Percentiles rank a stretch among this genome's conserved stretches.
Evolutionary conservation across 2,888 invertebrate genomes (phyloP).

Genomic region (Drosophila mimica): DNA sequence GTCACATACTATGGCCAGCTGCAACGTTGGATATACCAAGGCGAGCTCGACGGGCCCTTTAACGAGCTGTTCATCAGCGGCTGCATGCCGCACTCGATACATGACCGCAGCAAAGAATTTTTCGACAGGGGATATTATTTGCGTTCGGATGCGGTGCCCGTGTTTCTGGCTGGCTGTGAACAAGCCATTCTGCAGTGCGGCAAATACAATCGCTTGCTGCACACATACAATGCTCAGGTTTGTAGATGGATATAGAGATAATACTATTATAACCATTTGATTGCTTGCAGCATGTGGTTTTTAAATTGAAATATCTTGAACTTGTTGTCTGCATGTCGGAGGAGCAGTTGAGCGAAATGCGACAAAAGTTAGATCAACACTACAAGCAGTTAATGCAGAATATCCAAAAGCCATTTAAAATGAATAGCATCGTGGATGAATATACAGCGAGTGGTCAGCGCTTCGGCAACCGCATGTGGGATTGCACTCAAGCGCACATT

Average conservation of each 20-base stretch:
- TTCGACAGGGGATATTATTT: slow-evolving; percentile 84
- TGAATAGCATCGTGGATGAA: slow-evolving; percentile 86
- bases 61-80: slow-evolving; percentile 92
- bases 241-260: slow-evolving; percentile 63
- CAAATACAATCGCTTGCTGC: slow-evolving; percentile 90
- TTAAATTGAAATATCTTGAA: slow-evolving; percentile 77
- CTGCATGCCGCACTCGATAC: slow-evolving; percentile 69
- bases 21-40: slow-evolving; percentile 94
- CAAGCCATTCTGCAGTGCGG: slow-evolving; percentile 90
- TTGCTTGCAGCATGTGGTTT: slow-evolving; percentile 78
- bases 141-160: slow-evolving; percentile 86
- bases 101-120: slow-evolving; percentile 82
- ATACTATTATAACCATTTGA: background rate
- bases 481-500: slow-evolving; percentile 81
- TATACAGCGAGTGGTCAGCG: slow-evolving; percentile 86
- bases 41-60: slow-evolving; percentile 91
- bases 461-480: slow-evolving; percentile 86
- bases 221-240: slow-evolving; percentile 89
- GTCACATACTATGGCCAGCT: slow-evolving; percentile 86
- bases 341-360: slow-evolving; percentile 76
- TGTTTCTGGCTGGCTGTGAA: slow-evolving; percentile 88
- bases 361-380: slow-evolving; percentile 69
- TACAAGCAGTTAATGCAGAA: slow-evolving; percentile 75
- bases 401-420: slow-evolving; percentile 85
- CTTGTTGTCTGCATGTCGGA: slow-evolving; percentile 82